A percentile compares a stretch with the other conserved stretches of the same genome.
Evolutionary conservation across 2,888 invertebrate species (phyloP).

Genomic region (Balanococcus diminutus): DNA sequence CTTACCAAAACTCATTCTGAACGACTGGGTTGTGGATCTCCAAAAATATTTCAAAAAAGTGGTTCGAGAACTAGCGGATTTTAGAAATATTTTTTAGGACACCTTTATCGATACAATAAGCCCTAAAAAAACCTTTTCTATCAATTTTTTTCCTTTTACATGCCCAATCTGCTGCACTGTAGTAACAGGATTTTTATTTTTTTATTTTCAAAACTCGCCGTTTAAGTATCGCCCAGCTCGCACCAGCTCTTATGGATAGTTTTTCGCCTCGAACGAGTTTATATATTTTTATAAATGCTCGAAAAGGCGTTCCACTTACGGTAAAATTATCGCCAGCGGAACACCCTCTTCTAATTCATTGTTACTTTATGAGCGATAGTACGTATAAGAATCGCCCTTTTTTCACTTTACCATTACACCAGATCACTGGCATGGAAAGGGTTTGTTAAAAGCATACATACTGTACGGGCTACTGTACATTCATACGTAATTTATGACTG

Average conservation of each 20-base stretch:
- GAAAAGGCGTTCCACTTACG: constrained; percentile 16
- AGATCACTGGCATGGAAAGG: not conserved
- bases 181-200: not conserved
- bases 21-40: no score
- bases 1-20: no score
- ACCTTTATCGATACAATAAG: no score
- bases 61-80: no score
- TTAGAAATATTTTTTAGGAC: no score
- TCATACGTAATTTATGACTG: not conserved
- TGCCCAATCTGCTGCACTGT: no score
- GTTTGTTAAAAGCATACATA: not conserved
- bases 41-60: no score
- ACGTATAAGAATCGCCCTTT: not conserved
- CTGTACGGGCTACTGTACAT: not conserved
- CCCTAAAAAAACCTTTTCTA: no score
- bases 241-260: not conserved
- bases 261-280: not conserved
- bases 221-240: not conserved
- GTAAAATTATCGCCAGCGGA: constrained; percentile 7
- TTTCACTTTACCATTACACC: not conserved
- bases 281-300: constrained; percentile 7
- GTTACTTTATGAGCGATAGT: not conserved
- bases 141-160: no score
- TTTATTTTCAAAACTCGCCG: not conserved
- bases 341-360: constrained; percentile 33